Evolutionary conservation across 2,113 vertebrate species (phyloP).

Genomic region (Pandion haliaetus): DNA sequence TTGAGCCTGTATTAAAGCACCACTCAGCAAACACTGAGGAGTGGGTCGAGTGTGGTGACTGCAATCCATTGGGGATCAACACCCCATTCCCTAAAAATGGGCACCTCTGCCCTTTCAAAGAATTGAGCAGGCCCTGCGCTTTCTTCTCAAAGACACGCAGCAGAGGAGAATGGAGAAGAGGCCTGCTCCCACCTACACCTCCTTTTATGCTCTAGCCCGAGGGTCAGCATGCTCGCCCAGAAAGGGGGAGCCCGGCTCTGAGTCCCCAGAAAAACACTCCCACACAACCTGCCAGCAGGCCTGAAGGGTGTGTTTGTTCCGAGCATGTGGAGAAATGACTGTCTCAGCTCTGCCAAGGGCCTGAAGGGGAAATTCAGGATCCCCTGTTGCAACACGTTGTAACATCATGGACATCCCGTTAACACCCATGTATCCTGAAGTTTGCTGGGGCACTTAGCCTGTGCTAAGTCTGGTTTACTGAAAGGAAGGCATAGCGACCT

Average conservation of each 20-base stretch:
- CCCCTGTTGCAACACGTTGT: accelerated
- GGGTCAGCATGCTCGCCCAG: accelerated
- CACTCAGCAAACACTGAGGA: not conserved
- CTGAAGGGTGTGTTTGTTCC: not conserved
- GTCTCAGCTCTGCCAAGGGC: not conserved
- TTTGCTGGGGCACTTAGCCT: not conserved
- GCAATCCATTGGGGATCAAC: not conserved
- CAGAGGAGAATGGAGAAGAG: not conserved
- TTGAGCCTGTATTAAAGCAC: not conserved
- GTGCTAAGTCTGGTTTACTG: not conserved
- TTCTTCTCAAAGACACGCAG: not conserved
- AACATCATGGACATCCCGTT: not conserved
- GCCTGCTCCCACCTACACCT: not conserved
- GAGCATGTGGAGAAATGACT: not conserved
- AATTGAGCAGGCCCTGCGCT: not conserved
- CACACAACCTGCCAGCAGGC: not conserved
- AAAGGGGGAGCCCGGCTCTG: not conserved
- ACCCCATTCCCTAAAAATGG: not conserved
- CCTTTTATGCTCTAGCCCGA: not conserved
- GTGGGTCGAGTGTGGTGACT: accelerated
- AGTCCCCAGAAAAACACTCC: not conserved
- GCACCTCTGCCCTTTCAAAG: not conserved
- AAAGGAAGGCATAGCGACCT: not conserved
- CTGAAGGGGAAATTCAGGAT: not conserved
- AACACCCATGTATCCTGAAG: not conserved